Base-by-base conservation (phyloP, 2,113 vertebrate genomes). In the Cebus imitator region DNA sequence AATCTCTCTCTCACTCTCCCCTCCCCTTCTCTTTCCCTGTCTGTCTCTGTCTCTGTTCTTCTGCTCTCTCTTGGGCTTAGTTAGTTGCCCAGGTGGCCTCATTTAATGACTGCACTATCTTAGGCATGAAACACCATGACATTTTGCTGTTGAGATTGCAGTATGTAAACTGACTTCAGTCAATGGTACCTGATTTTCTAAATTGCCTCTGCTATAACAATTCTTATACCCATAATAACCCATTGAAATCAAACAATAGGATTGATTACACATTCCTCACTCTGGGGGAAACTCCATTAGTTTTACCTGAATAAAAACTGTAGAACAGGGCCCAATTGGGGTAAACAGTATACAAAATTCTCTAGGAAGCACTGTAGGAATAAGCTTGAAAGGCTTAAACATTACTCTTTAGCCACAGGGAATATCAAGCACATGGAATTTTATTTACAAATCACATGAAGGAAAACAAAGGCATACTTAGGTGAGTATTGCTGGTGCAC, bases 171-270 rank as follows among this genome's bases (percentile, higher is more conserved):
- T 75, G 95, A 90, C 76, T 93, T 23, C 75, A 98, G 97, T 98
- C 98, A 98, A 96, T 97, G 35, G 55, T 97, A 98, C 90, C 96
- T 97, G 98, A 98, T 98, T 98, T 95, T 97, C 97, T 97, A 97
- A 97, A 98, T 95, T 97, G 96, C 96, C 78, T 98, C 87, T 94
- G 61, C 81, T 91, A 16, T 96, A 98, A 97, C 97, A 97, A 98
- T 98, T 98, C 97, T 97, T 78, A 95, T 64, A 93, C 94, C 91
- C 20, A 1, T 97, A 96, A 97, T 96, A 97, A 97, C 85, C 94
- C 96, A 97, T 97, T 98, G 97, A 98, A 96, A 96, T 96, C 96
- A 96, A 97, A 98, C 98, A 98, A 98, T 97, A 91, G 88, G 95
- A 97, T 97, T 98, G 97, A 98, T 98, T 98, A 97, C 96, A 98